Percentiles rank a stretch among this genome's conserved stretches.
Evolutionary conservation across 1,140 invertebrate genomes (phyloP).

Genomic region (Drosophila takahashii): DNA sequence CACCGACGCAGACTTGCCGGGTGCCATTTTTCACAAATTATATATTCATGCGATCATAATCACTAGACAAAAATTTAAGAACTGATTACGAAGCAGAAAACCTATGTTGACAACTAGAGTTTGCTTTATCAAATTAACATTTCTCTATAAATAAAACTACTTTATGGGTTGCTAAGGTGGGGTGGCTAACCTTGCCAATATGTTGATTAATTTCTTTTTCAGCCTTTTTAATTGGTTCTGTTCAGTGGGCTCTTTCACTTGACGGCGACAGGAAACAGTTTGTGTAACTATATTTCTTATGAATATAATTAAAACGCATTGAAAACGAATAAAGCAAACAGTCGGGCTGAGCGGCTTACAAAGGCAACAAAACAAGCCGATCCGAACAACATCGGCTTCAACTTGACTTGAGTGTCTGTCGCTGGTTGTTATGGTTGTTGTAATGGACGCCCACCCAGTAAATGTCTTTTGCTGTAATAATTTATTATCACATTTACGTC

Average conservation of each 20-base stretch:
- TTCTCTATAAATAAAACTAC: background rate
- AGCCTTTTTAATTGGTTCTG: slow-evolving; percentile 45
- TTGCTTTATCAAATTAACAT: background rate
- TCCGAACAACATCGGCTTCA: slow-evolving; percentile 31
- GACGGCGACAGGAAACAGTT: slow-evolving; percentile 59
- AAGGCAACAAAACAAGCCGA: slow-evolving; percentile 12
- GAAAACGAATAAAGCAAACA: slow-evolving; percentile 32
- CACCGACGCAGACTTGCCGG: slow-evolving; percentile 86
- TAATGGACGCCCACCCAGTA: slow-evolving; percentile 68
- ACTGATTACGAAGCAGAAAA: no score
- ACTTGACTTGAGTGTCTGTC: slow-evolving; percentile 42
- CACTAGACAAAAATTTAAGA: background rate
- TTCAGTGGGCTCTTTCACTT: slow-evolving; percentile 42
- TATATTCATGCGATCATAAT: no score
- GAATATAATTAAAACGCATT: slow-evolving; percentile 56
- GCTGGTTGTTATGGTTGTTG: slow-evolving; percentile 35
- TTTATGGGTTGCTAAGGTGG: slow-evolving; percentile 43
- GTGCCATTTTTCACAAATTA: no score
- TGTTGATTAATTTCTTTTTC: slow-evolving; percentile 35
- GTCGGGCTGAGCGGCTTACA: slow-evolving; percentile 23
- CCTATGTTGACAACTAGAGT: background rate
- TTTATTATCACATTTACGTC: slow-evolving; percentile 79
- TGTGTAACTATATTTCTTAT: slow-evolving; percentile 47
- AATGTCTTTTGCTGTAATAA: slow-evolving; percentile 76
- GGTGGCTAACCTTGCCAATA: slow-evolving; percentile 30